phyloP scores from a whole-genome alignment of 2,888 invertebrate species.

The Imbricaverruca yamaguchii region DNA sequence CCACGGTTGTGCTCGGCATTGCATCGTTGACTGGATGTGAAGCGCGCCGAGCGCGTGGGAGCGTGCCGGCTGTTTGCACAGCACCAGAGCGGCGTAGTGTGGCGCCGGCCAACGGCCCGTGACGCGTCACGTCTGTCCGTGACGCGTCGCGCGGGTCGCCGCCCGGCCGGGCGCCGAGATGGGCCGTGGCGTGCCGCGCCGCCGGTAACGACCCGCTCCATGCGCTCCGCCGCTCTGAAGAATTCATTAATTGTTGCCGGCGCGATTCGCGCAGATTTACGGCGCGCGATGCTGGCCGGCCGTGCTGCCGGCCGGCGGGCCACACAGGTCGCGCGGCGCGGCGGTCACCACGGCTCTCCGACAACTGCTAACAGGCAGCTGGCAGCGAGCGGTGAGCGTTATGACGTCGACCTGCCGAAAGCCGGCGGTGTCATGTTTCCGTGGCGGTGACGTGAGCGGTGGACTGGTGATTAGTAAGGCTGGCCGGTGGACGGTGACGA shows the following conservation, averaged over 20 bases:
- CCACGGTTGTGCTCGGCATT: neutral
- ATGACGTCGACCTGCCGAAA: too few relatives aligned
- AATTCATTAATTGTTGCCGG: conserved; percentile 12
- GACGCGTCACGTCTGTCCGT: neutral
- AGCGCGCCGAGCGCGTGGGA: neutral
- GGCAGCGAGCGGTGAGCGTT: too few relatives aligned
- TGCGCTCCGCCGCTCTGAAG: neutral
- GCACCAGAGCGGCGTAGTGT: neutral
- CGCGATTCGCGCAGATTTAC: neutral
- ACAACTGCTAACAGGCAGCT: too few relatives aligned
- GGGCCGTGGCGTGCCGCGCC: neutral
- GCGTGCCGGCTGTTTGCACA: neutral
- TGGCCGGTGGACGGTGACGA: too few relatives aligned
- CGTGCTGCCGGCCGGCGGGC: too few relatives aligned
- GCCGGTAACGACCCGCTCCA: neutral
- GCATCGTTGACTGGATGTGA: neutral
- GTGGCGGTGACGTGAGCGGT: too few relatives aligned
- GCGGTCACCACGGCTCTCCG: too few relatives aligned
- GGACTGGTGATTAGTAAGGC: too few relatives aligned
- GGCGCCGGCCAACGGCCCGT: neutral
- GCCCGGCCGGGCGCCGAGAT: neutral
- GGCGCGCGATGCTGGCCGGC: neutral
- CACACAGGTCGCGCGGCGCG: too few relatives aligned
- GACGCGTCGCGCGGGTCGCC: neutral
- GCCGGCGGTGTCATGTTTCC: too few relatives aligned